Evolutionary conservation across 2,113 vertebrate species (phyloP).

Genomic region (Hyla sarda): DNA sequence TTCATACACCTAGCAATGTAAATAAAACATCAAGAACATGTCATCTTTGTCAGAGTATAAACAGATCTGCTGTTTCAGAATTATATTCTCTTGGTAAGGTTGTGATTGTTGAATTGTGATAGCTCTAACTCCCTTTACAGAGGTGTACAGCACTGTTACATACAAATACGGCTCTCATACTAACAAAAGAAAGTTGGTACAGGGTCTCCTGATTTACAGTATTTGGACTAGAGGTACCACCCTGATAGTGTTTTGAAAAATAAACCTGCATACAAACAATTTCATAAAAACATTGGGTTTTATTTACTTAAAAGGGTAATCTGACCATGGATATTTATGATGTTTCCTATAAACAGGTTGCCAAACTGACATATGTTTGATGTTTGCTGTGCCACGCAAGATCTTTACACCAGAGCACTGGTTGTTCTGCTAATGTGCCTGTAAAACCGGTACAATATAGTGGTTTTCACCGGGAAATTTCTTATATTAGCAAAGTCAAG

Average conservation of each 20-base stretch:
- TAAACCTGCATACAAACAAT: too few species aligned
- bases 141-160: background rate
- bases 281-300: too few species aligned
- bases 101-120: background rate
- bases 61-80: background rate
- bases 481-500: too few species aligned
- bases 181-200: background rate
- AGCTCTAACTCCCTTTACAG: background rate
- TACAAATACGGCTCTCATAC: background rate
- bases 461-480: background rate
- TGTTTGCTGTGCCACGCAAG: background rate
- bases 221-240: background rate
- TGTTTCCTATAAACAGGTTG: too few species aligned
- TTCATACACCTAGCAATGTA: background rate
- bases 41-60: background rate
- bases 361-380: background rate
- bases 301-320: too few species aligned
- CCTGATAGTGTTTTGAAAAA: too few species aligned
- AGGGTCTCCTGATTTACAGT: background rate
- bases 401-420: background rate
- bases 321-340: too few species aligned
- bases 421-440: background rate
- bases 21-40: slow-evolving; percentile 4
- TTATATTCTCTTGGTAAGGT: background rate
- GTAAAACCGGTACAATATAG: too few species aligned